Conservation (phyloP, 2,113 vertebrate genomes). For the Archocentrus centrarchus region DNA sequence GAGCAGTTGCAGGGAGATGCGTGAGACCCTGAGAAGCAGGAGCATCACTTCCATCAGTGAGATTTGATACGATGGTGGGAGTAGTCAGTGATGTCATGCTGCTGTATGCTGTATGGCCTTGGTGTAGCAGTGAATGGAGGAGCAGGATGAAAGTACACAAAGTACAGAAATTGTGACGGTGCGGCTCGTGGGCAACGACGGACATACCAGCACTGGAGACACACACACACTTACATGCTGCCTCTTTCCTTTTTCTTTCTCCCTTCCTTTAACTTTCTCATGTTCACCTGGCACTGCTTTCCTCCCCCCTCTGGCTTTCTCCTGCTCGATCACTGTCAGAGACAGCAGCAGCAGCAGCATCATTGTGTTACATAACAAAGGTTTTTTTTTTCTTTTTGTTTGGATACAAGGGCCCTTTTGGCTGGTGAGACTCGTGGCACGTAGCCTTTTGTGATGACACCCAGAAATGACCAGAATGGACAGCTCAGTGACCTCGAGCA, state of each 20-base stretch:
- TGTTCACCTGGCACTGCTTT: neutral
- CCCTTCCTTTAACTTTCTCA: slow-evolving; percentile 1
- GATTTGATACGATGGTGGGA: slow-evolving; percentile 48
- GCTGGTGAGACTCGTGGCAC: slow-evolving; percentile 57
- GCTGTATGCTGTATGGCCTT: slow-evolving; percentile 46
- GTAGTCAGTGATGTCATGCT: slow-evolving; percentile 71
- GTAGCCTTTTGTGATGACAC: slow-evolving; percentile 71
- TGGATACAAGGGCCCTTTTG: slow-evolving; percentile 67
- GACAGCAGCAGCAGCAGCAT: slow-evolving; percentile 62
- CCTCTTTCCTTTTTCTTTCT: slow-evolving; percentile 18
- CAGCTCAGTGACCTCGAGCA: slow-evolving; percentile 57
- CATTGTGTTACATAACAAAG: slow-evolving; percentile 77
- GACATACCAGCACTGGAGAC: neutral
- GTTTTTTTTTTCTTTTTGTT: slow-evolving; percentile 55
- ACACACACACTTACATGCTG: neutral
- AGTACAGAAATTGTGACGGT: slow-evolving; percentile 43
- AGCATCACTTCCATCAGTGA: slow-evolving; percentile 51
- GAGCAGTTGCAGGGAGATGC: slow-evolving; percentile 1
- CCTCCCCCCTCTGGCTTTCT: slow-evolving; percentile 28
- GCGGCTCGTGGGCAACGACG: slow-evolving; percentile 32
- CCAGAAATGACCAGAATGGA: slow-evolving; percentile 70
- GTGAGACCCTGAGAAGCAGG: slow-evolving; percentile 33
- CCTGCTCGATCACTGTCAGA: slow-evolving; percentile 44
- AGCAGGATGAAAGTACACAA: slow-evolving; percentile 41
- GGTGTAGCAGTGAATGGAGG: slow-evolving; percentile 44